Base-by-base conservation (phyloP, 2,797 vertebrate genomes). In the Hypotaenidia okinawae region DNA sequence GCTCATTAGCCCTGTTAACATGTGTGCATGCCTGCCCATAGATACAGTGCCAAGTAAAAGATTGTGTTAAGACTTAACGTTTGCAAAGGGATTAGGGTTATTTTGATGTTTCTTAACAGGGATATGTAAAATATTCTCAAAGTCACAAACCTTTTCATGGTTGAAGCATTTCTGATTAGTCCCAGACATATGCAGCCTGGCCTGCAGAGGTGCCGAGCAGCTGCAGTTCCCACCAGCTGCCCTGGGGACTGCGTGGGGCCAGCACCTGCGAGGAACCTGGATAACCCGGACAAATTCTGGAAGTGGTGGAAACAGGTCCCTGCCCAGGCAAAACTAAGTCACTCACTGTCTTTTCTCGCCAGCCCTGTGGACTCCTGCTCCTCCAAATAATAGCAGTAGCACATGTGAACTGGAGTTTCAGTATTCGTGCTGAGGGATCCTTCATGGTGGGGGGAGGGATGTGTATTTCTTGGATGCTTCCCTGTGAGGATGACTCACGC, bases 41-140 rank as follows among this genome's bases (percentile, higher is more conserved):
- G 94, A 84, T 41, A 85, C 78, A 69, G 54, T 89, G 86, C 83
- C 89, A 96, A 96, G 70, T 19, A 82, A 91, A 90, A 94, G 96
- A 91, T n/a, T 94, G 95, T 78, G 88, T 94, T 96, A 95, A 96
- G 93, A 84, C 85, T 96, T 94, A 94, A 95, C 3, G 4, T 95
- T 95, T 95, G 92, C 90, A 95, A 90, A 94, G 83, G 91, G 94
- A 96, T 97, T 92, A 78, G 39, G 35, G 89, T 85, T 93, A 93
- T 94, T 90, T 80, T 84, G 95, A 90, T 92, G 68, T 95, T 95
- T 95, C 84, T 88, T 89, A 82, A 64, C 69, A 85, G 54, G 83
- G 88, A 86, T 85, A 94, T 76, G 61, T 95, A 94, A 97, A 96
- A 92, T 94, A 95, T 89, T 93, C 94, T 96, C 87, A 78, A 95